Evolutionary conservation across 2,797 vertebrate species (phyloP).

Genomic region (Pteronotus mesoamericanus): DNA sequence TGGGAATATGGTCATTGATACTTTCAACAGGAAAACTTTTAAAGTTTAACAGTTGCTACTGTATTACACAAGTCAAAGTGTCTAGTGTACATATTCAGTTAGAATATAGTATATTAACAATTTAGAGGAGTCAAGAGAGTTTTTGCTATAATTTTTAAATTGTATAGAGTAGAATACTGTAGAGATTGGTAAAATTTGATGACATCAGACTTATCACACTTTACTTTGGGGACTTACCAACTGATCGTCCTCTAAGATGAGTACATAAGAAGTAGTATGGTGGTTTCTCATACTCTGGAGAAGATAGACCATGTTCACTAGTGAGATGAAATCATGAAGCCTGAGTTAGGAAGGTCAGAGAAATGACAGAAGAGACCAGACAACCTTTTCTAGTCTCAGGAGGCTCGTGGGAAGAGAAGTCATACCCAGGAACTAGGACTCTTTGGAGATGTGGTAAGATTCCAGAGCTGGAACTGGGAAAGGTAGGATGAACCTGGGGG

Average conservation of each 20-base stretch:
- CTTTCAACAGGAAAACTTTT: neutral
- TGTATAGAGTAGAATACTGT: neutral
- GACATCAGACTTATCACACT: neutral
- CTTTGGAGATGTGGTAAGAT: neutral
- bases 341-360: neutral
- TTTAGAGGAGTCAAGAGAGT: neutral
- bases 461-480: neutral
- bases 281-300: neutral
- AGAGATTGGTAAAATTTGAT: neutral
- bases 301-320: neutral
- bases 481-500: neutral
- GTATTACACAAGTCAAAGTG: neutral
- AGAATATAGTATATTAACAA: neutral
- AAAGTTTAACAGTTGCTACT: neutral
- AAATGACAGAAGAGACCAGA: neutral
- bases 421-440: neutral
- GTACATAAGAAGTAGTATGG: neutral
- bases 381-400: neutral
- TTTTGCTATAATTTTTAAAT: neutral
- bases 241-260: neutral
- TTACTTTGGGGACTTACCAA: neutral
- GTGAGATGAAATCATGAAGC: neutral
- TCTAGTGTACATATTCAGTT: neutral
- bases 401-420: neutral
- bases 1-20: neutral